Conservation (phyloP, 2,797 vertebrate species). For the Phoxinus dragarum region DNA sequence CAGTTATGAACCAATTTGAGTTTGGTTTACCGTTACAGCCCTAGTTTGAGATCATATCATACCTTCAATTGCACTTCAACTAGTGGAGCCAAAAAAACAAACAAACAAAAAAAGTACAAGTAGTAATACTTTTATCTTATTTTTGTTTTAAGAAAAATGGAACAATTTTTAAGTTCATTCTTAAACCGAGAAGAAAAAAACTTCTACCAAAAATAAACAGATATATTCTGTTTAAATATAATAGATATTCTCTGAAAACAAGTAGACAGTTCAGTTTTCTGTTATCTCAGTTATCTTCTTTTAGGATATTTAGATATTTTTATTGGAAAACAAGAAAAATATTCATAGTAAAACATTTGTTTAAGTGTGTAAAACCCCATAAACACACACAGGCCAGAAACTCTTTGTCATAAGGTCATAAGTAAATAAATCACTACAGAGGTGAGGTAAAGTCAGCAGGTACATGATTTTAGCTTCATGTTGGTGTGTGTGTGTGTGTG, state of each 20-base stretch:
- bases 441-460: constrained; percentile 41
- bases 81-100: too few species aligned
- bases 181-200: neutral
- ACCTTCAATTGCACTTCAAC: neutral
- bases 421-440: constrained; percentile 9
- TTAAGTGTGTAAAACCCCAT: neutral
- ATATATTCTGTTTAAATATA: neutral
- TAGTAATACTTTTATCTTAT: neutral
- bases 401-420: constrained; percentile 17
- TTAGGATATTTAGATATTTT: neutral
- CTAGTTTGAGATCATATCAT: neutral
- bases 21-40: constrained; percentile 18
- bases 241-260: neutral
- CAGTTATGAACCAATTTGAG: neutral
- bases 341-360: neutral
- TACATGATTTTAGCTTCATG: constrained; percentile 10
- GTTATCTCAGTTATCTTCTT: neutral
- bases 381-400: neutral
- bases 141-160: neutral
- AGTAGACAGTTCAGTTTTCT: neutral
- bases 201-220: neutral
- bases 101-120: too few species aligned
- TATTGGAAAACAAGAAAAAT: neutral
- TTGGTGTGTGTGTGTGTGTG: neutral
- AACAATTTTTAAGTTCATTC: neutral